Evolutionary conservation across 2,797 vertebrate genomes (phyloP).

Genomic region (Catamblyrhynchus diadema): DNA sequence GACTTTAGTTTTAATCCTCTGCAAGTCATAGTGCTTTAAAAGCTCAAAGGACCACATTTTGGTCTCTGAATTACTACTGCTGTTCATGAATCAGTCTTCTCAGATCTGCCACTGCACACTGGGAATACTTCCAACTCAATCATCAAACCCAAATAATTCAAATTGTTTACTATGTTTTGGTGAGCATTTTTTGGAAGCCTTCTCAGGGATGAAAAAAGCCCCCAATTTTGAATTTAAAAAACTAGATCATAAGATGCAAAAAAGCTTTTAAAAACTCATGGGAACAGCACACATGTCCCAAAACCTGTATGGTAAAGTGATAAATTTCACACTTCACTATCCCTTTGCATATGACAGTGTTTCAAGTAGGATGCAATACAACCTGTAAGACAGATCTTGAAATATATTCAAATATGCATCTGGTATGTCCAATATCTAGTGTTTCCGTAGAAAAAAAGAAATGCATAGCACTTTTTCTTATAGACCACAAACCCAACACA

Average conservation of each 20-base stretch:
- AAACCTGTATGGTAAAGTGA: background rate
- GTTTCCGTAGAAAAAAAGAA: background rate
- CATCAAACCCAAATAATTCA: background rate
- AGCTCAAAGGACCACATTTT: constrained; percentile 8
- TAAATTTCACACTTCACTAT: background rate
- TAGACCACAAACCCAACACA: background rate
- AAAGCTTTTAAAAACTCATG: background rate
- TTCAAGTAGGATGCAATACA: background rate
- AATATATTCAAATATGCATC: background rate
- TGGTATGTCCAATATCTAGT: background rate
- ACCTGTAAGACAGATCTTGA: background rate
- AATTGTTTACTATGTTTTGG: background rate
- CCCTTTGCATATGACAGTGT: background rate
- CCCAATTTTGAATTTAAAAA: background rate
- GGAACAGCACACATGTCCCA: background rate
- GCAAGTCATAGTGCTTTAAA: background rate
- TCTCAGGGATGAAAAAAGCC: background rate
- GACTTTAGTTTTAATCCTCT: background rate
- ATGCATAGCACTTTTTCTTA: background rate
- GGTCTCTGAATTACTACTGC: background rate
- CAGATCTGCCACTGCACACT: background rate
- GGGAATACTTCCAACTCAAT: background rate
- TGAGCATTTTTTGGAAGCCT: background rate
- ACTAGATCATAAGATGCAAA: background rate
- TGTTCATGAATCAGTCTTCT: background rate